Conservation (phyloP, 2,113 vertebrate species). For the Mormoops blainvillei region DNA sequence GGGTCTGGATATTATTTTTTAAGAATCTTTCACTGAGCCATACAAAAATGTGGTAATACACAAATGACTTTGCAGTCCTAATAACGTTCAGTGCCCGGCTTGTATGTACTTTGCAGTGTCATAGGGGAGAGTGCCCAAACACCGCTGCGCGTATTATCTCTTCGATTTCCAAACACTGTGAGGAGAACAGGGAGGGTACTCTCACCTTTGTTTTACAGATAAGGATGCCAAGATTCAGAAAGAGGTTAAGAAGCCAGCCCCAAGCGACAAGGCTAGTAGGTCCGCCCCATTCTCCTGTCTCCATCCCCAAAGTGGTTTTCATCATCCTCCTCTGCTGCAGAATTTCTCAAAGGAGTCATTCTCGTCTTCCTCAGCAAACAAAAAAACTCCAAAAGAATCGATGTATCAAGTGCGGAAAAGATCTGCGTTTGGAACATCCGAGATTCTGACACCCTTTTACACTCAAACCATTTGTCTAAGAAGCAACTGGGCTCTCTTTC, state of each 20-base stretch:
- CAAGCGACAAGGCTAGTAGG: not conserved
- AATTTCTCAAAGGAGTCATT: not conserved
- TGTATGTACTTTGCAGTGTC: not conserved
- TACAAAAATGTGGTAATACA: not conserved
- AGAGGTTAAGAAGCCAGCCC: not conserved
- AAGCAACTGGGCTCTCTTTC: not conserved
- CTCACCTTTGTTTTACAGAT: not conserved
- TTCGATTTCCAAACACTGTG: not conserved
- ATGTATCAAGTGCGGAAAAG: not conserved
- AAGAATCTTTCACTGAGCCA: not conserved
- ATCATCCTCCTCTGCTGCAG: not conserved
- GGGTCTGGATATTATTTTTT: not conserved
- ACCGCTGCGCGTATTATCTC: not conserved
- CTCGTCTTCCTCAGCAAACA: not conserved
- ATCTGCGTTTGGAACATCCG: not conserved
- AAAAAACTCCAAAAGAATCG: not conserved
- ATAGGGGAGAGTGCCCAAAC: not conserved
- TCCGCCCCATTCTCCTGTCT: not conserved
- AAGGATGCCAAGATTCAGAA: not conserved
- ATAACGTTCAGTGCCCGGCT: not conserved
- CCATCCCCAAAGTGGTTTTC: not conserved
- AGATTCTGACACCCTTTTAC: not conserved
- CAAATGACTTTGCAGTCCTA: not conserved
- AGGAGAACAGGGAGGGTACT: not conserved
- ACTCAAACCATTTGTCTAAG: constrained; percentile 19